phyloP scores from a whole-genome alignment of 53 echinoderm and acorn worm species.

The Arbacia lixula region DNA sequence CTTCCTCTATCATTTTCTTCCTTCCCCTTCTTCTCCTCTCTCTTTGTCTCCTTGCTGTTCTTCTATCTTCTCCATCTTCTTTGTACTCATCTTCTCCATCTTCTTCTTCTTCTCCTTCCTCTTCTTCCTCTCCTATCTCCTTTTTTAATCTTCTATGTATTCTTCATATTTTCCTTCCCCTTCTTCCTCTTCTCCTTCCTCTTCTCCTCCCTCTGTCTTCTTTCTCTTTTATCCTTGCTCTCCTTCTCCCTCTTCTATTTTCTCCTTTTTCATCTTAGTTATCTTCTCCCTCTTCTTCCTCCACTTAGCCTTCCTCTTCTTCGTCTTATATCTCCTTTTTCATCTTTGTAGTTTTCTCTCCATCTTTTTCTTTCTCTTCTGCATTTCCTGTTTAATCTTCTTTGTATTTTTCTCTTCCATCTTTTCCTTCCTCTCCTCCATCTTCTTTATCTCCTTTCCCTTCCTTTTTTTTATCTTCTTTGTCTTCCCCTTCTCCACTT shows the following conservation, averaged over 20 bases:
- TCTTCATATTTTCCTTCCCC: neutral
- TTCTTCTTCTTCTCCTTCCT: neutral
- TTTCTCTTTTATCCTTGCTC: neutral
- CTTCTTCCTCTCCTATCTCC: neutral
- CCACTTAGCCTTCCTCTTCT: neutral
- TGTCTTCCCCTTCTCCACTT: too few relatives aligned
- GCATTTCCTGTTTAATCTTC: too few relatives aligned
- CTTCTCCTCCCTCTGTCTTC: neutral
- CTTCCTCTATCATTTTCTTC: neutral
- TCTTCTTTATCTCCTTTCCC: too few relatives aligned
- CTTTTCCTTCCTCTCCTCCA: too few relatives aligned
- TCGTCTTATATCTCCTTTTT: neutral
- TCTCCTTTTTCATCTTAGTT: neutral
- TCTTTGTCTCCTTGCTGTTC: neutral
- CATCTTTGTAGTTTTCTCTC: too few relatives aligned
- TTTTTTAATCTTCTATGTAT: neutral
- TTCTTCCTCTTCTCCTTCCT: neutral
- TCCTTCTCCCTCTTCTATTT: neutral
- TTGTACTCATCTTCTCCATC: neutral
- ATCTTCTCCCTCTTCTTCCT: too few relatives aligned
- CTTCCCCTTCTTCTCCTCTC: neutral
- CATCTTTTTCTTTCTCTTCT: too few relatives aligned
- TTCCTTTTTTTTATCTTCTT: too few relatives aligned
- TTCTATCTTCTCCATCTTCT: neutral
- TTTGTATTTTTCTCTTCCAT: too few relatives aligned